A percentile compares a stretch with the other conserved stretches of the same genome.
phyloP scores from a whole-genome alignment of 2,113 vertebrate genomes.

The Halcyon senegalensis region DNA sequence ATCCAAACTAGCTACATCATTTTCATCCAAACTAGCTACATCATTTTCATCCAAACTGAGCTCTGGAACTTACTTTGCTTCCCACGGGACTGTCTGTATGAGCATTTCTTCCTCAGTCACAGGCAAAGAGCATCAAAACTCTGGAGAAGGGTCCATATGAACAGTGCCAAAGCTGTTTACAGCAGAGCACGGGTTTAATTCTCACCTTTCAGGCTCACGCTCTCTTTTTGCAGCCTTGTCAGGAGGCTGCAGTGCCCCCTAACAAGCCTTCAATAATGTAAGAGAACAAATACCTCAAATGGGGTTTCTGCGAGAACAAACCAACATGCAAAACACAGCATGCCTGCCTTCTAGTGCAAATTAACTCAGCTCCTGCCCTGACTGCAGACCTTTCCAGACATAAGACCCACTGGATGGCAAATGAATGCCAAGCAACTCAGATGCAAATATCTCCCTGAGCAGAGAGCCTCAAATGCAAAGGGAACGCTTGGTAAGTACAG shows the following conservation, averaged over 20 bases:
- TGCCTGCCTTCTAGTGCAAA: constrained; percentile 7
- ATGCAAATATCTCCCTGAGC: not conserved
- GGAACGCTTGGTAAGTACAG: not conserved
- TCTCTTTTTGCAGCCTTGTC: not conserved
- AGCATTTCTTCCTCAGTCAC: not conserved
- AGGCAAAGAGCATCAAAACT: not conserved
- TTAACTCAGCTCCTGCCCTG: constrained; percentile 29
- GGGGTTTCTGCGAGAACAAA: not conserved
- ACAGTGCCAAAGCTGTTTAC: not conserved
- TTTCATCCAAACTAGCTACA: not conserved
- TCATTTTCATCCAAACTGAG: not conserved
- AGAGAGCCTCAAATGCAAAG: not conserved
- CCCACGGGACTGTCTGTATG: not conserved
- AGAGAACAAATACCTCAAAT: constrained; percentile 20
- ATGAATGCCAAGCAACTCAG: not conserved
- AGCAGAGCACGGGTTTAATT: not conserved
- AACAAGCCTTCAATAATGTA: not conserved
- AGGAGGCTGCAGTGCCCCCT: not conserved
- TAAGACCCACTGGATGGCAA: not conserved
- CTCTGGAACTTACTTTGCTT: not conserved
- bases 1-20: no score
- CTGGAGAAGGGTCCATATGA: not conserved
- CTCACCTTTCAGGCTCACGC: not conserved
- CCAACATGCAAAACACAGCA: not conserved
- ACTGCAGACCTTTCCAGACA: constrained; percentile 8